A percentile compares a stretch with the other conserved stretches of the same genome.
These are phyloP conservation scores for Galeopsomyia nigrocyanea DNA, from an alignment of 2,888 invertebrate species.

Conservation along the genomic window DNA sequence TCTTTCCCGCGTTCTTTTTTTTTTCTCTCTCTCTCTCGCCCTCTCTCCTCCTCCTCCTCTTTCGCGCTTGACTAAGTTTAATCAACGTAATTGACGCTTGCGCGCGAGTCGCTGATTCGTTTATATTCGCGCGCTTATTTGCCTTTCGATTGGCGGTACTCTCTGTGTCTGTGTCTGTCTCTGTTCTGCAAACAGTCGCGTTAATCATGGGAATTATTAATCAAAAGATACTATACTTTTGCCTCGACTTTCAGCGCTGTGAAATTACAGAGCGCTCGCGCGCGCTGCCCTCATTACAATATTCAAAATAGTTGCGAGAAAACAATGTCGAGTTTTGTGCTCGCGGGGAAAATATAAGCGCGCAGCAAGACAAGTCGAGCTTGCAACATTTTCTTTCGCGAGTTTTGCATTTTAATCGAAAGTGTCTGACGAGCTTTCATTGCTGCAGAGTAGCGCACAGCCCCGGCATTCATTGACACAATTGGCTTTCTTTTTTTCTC, in stretches of 20 bases:
- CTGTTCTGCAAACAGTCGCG: too few species aligned
- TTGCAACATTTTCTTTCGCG: neutral
- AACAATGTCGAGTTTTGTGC: constrained; percentile 11
- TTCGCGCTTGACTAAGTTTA: constrained; percentile 15
- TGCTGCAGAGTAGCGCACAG: too few species aligned
- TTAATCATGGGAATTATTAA: too few species aligned
- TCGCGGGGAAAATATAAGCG: too few species aligned
- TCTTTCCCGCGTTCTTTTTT: neutral
- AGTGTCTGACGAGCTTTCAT: neutral
- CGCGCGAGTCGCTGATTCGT: constrained; percentile 14
- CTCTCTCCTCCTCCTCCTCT: neutral
- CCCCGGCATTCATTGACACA: too few species aligned
- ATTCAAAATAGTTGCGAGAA: constrained; percentile 5
- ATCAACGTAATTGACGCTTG: constrained; percentile 42
- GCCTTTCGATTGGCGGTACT: neutral
- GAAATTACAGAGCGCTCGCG: too few species aligned
- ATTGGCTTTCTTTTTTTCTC: too few species aligned
- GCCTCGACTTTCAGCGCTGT: neutral
- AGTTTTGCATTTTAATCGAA: constrained; percentile 34
- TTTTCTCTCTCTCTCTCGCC: neutral
- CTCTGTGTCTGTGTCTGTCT: too few species aligned
- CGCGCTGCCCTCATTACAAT: neutral
- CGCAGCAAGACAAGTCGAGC: too few species aligned
- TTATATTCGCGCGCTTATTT: constrained; percentile 7
- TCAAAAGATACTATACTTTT: neutral